Base-by-base conservation (phyloP, 2,113 vertebrate genomes). In the Heterochromis multidens region DNA sequence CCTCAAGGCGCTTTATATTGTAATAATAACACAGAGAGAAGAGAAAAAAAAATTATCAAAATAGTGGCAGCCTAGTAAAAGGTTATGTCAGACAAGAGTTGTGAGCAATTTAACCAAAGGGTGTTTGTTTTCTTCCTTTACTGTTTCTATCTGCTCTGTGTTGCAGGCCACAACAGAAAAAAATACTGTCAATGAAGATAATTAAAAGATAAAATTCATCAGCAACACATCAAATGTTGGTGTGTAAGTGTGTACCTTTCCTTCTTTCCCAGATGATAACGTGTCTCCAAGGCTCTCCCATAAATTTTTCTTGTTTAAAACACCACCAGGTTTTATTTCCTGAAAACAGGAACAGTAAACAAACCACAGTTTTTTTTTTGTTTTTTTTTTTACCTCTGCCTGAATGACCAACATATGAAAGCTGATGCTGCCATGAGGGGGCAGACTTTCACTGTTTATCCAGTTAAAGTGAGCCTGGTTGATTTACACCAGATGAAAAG, bases 301-400 rank as follows among this genome's bases (percentile, higher is more conserved):
- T 74, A 97, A 91, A 65, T 94, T 97, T 70, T 96, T 97, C 91
- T 96, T 97, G 87, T 95, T 96, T 88, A 96, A 86, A 0, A 97
- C 96, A 29, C 97, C 97, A 86, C 97, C 97, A 16, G 96, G 93
- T 78, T 97, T 97, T 0, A 98, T 96, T 49, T 98, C 97, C 97
- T 98, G 92, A 33, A 77, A 89, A 49, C n/a, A 61, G 14, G 80
- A 23, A 17, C 52, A 8, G 70, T n/a, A 27, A 16, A 40, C 21
- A 27, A 33, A 21, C 4, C 19, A 19, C 21, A 21, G 43, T 52
- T 21, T 21, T n/a, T n/a, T n/a, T n/a, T n/a, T n/a, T n/a, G n/a
- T n/a, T n/a, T n/a, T n/a, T n/a, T n/a, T n/a, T n/a, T 13, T 35
- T 13, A 27, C 37, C 23, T 52, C 19, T 62, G 65, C 14, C 29